phyloP scores from a whole-genome alignment of 2,797 vertebrate genomes.

The Dendrocincla tyrannina region DNA sequence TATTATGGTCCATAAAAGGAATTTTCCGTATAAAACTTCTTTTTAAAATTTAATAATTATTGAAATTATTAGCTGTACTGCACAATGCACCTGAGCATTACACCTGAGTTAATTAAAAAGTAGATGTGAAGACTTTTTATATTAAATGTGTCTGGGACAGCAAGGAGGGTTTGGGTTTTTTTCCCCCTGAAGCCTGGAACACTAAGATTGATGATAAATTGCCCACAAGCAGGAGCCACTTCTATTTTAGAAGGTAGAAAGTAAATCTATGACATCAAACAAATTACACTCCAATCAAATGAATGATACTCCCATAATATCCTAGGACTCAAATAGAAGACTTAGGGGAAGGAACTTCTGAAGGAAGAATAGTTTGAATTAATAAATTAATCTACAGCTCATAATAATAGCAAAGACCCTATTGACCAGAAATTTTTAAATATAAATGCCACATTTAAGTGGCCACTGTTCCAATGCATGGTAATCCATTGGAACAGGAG shows the following conservation, averaged over 20 bases:
- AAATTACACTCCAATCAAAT: neutral
- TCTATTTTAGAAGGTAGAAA: neutral
- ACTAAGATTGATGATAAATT: neutral
- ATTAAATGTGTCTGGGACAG: neutral
- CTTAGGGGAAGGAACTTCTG: neutral
- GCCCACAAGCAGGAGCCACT: neutral
- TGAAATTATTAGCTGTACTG: neutral
- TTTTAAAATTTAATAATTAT: neutral
- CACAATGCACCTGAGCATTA: neutral
- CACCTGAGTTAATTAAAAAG: slow-evolving; percentile 1
- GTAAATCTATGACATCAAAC: neutral
- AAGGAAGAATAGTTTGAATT: neutral
- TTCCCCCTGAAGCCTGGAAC: neutral
- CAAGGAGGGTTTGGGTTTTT: neutral
- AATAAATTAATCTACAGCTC: neutral
- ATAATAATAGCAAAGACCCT: neutral
- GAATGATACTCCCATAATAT: neutral
- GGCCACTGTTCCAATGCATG: too few relatives aligned
- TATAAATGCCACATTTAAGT: neutral
- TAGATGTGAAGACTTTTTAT: neutral
- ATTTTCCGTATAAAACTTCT: neutral
- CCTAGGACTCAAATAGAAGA: neutral
- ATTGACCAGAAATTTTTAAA: neutral
- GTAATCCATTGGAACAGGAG: neutral
- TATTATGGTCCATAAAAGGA: neutral